Evolutionary conservation across 64 coral and sea anemone species (phyloP).

Genomic region (Pachyseris speciosa): DNA sequence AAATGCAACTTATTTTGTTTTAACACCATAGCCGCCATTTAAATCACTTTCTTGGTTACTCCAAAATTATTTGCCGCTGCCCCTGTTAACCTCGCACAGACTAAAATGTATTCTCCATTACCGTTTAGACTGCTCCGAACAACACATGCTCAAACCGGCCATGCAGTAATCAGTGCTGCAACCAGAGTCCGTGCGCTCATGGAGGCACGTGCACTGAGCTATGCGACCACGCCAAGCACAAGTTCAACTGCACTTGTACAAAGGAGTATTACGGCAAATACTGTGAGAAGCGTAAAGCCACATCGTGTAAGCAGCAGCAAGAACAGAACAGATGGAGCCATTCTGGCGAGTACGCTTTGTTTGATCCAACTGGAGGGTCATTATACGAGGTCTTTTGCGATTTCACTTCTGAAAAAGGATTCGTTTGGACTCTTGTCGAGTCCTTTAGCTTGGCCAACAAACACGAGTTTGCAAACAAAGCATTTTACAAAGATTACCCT

Average conservation of each 20-base stretch:
- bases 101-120: background rate
- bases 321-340: background rate
- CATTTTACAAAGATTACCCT: constrained; percentile 42
- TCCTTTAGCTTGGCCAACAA: constrained; percentile 58
- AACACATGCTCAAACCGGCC: constrained; percentile 10
- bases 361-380: background rate
- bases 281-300: constrained; percentile 20
- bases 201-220: constrained; percentile 41
- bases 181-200: constrained; percentile 39
- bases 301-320: constrained; percentile 39
- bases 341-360: background rate
- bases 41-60: no score
- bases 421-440: constrained; percentile 73
- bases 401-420: constrained; percentile 34
- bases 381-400: constrained; percentile 41
- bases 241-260: constrained; percentile 68
- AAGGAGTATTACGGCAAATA: constrained; percentile 10
- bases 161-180: constrained; percentile 74
- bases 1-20: no score
- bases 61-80: no score
- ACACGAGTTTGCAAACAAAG: background rate
- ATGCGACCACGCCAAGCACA: constrained; percentile 29
- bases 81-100: no score
- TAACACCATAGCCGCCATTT: no score
- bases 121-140: background rate